These are phyloP conservation scores for Notothenia coriiceps DNA, from an alignment of 2,113 vertebrate genomes.

Conservation along the genomic window DNA sequence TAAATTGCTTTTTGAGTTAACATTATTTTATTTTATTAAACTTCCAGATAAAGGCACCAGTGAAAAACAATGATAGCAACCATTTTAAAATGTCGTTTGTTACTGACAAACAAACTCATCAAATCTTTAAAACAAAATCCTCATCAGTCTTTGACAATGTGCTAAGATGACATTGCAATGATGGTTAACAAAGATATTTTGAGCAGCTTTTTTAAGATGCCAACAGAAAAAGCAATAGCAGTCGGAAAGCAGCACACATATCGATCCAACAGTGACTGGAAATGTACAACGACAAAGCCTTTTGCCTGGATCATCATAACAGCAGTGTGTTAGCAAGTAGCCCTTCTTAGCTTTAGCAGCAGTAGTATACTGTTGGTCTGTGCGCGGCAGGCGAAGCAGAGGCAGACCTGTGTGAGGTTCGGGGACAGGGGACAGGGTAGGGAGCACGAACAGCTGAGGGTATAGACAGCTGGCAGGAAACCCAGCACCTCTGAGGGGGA, in stretches of 20 bases:
- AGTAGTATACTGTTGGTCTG: conserved; percentile 3
- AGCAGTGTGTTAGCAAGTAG: background rate
- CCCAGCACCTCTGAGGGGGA: conserved; percentile 59
- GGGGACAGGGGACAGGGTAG: conserved; percentile 38
- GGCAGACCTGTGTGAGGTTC: conserved; percentile 41
- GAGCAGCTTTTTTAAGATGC: background rate
- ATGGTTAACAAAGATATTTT: no score
- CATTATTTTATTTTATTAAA: no score
- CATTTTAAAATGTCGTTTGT: no score
- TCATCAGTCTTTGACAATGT: no score
- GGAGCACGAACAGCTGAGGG: conserved; percentile 82
- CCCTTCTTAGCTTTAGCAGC: conserved; percentile 14
- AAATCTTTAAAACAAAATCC: no score
- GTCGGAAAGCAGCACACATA: background rate
- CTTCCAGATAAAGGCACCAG: no score
- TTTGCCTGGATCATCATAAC: background rate
- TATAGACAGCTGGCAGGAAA: conserved; percentile 83
- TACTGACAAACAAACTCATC: no score
- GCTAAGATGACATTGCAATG: no score
- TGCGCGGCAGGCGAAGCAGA: background rate
- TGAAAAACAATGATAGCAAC: no score
- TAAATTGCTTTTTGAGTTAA: no score
- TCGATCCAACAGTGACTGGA: background rate
- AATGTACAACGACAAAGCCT: background rate
- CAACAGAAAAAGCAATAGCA: background rate